Base-by-base conservation (phyloP, 2,888 invertebrate species). In the Mylabris sibirica region DNA sequence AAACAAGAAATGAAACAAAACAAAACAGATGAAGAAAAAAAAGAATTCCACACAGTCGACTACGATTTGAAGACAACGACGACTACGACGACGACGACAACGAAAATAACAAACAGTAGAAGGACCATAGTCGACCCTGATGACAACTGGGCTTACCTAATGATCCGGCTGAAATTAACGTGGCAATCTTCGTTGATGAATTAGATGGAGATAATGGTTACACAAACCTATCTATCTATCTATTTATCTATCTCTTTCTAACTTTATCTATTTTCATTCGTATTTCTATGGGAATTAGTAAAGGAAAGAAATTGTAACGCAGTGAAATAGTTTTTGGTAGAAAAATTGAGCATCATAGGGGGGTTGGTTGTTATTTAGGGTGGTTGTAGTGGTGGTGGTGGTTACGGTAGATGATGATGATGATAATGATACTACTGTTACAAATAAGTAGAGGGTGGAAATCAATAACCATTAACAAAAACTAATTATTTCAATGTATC, bases 111-210 rank as follows among this genome's bases (percentile, higher is more conserved):
- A 14, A 30, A 30, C 30, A 30, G 30, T 30, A 2, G 30, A 30
- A 49, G 20, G 20, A 9, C 49, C 49, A 49, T 20, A 49, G 64
- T 63, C 67, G 69, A 64, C 67, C 72, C 64, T 74, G 79, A 78
- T 78, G 80, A 80, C 80, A 78, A 79, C 78, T 75, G 75, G 75
- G 79, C 78, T 79, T 78, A 79, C 79, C 79, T 79, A 79, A 79
- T 79, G 79, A 79, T 79, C 77, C 79, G 68, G 71, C 77, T 73
- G 76, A 79, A 79, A 79, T 78, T 78, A 79, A 78, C 78, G 79
- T 78, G 79, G 77, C 79, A 78, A 78, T 77, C 78, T 75, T 74
- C 77, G 75, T 78, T 79, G 79, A 79, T 79, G 79, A 79, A 79
- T 79, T 78, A 76, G 78, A 75, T 49, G 71, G 74, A 72, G 72